These are phyloP conservation scores for Coracopsis vasa DNA, from an alignment of 2,113 vertebrate genomes.

Conservation along the genomic window DNA sequence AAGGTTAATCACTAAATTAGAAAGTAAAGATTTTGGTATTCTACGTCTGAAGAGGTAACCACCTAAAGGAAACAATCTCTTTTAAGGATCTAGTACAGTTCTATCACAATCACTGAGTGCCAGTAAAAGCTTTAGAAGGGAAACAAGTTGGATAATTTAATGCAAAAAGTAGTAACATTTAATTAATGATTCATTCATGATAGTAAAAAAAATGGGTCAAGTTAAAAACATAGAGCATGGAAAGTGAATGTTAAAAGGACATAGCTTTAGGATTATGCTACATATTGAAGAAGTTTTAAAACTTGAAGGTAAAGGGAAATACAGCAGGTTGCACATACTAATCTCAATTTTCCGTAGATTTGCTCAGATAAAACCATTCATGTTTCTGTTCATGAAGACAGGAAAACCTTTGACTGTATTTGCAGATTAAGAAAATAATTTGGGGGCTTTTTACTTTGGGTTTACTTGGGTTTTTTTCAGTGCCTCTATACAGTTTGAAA, in stretches of 20 bases:
- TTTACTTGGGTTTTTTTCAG: neutral
- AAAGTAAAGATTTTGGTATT: neutral
- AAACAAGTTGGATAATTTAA: neutral
- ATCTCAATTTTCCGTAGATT: neutral
- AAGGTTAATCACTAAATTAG: neutral
- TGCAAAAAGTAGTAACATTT: neutral
- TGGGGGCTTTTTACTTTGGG: accelerated
- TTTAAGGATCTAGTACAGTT: neutral
- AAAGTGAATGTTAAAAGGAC: neutral
- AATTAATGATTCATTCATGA: neutral
- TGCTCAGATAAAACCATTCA: neutral
- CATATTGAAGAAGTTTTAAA: neutral
- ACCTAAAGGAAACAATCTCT: neutral
- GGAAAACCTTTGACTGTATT: neutral
- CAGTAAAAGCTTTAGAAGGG: neutral
- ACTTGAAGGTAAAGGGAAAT: neutral
- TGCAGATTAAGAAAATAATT: neutral
- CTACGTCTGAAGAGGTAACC: neutral
- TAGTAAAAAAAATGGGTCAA: neutral
- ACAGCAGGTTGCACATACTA: neutral
- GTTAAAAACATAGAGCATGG: neutral
- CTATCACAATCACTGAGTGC: neutral
- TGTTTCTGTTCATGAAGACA: neutral
- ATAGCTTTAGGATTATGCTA: neutral
- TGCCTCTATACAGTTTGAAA: neutral